Percentiles rank a stretch among this genome's conserved stretches.
Evolutionary conservation across 2,113 vertebrate genomes (phyloP).

Genomic region (Lampris megalopsis): DNA sequence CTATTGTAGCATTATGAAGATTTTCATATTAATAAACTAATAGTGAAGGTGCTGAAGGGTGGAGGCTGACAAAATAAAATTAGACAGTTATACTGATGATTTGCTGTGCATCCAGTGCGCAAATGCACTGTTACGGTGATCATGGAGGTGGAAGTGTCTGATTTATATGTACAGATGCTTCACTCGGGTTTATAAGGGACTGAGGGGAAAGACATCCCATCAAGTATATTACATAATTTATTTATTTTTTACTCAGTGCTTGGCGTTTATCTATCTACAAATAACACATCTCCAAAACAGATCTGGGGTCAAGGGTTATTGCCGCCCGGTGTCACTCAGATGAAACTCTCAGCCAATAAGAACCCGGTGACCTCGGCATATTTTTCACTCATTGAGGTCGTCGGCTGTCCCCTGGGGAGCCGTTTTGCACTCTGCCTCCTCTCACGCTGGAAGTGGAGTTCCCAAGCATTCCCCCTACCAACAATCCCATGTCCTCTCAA

Average conservation of each 20-base stretch:
- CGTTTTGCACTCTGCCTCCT: conserved; percentile 92
- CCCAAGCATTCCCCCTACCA: conserved; percentile 91
- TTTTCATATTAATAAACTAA: too few relatives aligned
- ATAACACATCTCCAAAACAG: conserved; percentile 55
- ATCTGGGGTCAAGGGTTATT: conserved; percentile 76
- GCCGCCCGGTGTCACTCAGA: conserved; percentile 85
- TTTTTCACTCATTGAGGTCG: conserved; percentile 94
- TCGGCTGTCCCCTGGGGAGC: conserved; percentile 87
- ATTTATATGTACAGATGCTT: too few relatives aligned
- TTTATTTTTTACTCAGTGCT: conserved; percentile 41
- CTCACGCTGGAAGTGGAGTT: conserved; percentile 93
- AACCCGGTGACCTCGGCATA: conserved; percentile 94
- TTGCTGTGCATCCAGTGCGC: too few relatives aligned
- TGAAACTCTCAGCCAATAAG: conserved; percentile 80
- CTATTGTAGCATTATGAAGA: too few relatives aligned
- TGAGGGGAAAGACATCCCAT: too few relatives aligned
- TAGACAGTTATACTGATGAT: too few relatives aligned
- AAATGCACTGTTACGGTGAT: too few relatives aligned
- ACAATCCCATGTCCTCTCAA: conserved; percentile 92
- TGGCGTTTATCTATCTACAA: conserved; percentile 68
- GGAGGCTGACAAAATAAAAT: too few relatives aligned
- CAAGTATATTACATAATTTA: too few relatives aligned
- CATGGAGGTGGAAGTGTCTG: too few relatives aligned
- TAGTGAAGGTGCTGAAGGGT: too few relatives aligned
- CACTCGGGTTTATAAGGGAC: too few relatives aligned